phyloP scores from a whole-genome alignment of 2,797 vertebrate genomes.

The Phrynocephalus vlangalii region DNA sequence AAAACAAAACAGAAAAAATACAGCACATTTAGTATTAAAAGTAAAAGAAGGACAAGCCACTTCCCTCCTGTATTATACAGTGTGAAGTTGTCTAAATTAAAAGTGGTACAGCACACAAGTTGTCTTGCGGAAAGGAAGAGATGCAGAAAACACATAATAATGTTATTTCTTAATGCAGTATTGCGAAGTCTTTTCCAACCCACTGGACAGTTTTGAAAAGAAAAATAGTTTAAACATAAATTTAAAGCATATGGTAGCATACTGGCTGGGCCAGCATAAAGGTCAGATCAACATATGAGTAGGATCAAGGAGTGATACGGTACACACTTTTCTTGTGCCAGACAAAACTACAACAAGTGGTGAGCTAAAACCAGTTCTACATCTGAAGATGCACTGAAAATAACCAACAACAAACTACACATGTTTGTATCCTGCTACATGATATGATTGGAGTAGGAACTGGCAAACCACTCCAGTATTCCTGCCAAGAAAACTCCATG shows the following conservation, averaged over 20 bases:
- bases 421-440: background rate
- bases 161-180: background rate
- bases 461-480: no score
- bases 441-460: background rate
- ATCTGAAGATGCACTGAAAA: background rate
- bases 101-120: background rate
- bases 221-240: background rate
- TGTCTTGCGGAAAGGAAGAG: background rate
- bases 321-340: background rate
- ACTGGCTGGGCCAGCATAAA: background rate
- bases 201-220: background rate
- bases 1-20: constrained; percentile 72
- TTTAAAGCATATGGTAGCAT: background rate
- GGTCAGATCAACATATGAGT: background rate
- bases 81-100: background rate
- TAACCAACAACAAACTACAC: background rate
- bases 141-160: background rate
- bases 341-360: background rate
- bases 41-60: constrained; percentile 21
- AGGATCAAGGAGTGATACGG: background rate
- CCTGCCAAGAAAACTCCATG: no score
- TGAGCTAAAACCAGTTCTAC: background rate
- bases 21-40: constrained; percentile 59
- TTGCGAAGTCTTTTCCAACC: background rate
- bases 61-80: constrained; percentile 21